phyloP scores from a whole-genome alignment of 2,113 vertebrate genomes.

The Saccopteryx leptura region DNA sequence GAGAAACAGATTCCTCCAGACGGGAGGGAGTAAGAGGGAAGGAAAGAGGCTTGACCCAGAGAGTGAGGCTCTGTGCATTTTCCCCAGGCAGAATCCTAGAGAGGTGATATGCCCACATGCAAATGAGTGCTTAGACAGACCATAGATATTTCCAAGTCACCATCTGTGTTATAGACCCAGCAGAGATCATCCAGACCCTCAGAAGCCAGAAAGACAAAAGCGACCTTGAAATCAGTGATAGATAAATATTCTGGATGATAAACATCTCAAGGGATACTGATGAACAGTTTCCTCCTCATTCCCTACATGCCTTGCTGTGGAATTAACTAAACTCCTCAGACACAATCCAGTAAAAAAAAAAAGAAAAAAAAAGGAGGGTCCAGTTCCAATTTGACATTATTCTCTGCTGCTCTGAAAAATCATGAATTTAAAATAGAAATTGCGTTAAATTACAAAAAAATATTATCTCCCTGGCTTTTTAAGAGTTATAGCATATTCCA shows the following conservation, averaged over 20 bases:
- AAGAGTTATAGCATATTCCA: not conserved
- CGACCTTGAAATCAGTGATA: not conserved
- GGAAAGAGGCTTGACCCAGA: not conserved
- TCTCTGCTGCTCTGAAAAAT: not conserved
- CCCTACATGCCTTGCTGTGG: not conserved
- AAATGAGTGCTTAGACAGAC: not conserved
- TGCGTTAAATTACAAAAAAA: not conserved
- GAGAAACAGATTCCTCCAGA: not conserved
- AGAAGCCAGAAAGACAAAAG: not conserved
- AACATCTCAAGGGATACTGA: not conserved
- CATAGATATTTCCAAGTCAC: not conserved
- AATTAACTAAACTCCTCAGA: not conserved
- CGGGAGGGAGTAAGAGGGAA: not conserved
- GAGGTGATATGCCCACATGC: fast-evolving
- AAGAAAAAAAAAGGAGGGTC: not conserved
- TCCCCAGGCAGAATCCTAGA: not conserved
- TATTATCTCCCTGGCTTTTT: not conserved
- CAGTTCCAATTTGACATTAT: not conserved
- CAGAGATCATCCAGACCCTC: not conserved
- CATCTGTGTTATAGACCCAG: not conserved
- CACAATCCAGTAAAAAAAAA: not conserved
- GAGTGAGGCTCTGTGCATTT: not conserved
- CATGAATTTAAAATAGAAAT: slow-evolving; percentile 20
- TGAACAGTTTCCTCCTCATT: not conserved
- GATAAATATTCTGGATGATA: not conserved